Conservation (phyloP, 2,113 vertebrate species). For the Actinemys pallida region DNA sequence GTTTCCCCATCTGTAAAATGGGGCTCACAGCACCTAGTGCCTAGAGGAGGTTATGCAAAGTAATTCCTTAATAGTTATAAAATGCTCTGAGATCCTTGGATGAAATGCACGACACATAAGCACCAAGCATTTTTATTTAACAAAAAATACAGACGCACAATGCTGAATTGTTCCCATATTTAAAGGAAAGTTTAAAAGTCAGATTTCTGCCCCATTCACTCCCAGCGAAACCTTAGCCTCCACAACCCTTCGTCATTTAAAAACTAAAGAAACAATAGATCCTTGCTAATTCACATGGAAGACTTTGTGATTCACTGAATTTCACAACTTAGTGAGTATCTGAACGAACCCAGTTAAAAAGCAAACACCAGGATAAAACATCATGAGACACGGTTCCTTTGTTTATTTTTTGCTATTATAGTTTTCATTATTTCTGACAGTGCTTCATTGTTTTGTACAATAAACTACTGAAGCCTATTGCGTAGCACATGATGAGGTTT, state of each 20-base stretch:
- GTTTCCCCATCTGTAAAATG: neutral
- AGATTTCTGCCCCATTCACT: accelerated
- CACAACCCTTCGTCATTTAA: accelerated
- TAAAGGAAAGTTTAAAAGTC: neutral
- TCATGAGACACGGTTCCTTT: constrained; percentile 17
- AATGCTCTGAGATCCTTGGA: neutral
- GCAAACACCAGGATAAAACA: constrained; percentile 34
- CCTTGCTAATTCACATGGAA: neutral
- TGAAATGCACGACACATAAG: accelerated
- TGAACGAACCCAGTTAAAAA: constrained; percentile 66
- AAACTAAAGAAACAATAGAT: neutral
- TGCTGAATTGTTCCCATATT: neutral
- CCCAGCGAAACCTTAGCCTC: neutral
- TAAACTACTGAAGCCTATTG: neutral
- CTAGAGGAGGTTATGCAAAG: accelerated
- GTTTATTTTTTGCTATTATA: constrained; percentile 65
- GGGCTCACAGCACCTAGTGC: neutral
- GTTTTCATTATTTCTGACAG: constrained; percentile 69
- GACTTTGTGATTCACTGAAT: neutral
- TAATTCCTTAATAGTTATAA: accelerated
- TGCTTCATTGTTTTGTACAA: neutral
- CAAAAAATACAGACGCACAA: neutral
- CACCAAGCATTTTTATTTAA: neutral
- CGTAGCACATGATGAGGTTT: neutral
- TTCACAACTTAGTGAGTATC: constrained; percentile 5